These are phyloP conservation scores for Haliclona indistincta DNA, from an alignment of 37 sponge, comb jelly and placozoan species.

Conservation along the genomic window DNA sequence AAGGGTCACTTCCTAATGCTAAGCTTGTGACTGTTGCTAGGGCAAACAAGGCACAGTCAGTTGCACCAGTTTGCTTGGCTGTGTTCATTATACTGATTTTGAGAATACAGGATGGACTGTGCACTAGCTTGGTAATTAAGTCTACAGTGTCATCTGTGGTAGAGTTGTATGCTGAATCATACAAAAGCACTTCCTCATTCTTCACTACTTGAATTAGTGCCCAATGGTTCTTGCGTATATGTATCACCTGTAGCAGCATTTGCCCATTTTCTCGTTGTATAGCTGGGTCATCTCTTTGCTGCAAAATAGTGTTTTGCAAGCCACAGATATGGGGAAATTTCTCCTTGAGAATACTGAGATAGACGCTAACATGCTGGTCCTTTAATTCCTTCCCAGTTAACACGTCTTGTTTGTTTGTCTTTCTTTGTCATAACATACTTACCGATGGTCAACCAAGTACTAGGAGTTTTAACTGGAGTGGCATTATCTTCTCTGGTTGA, in stretches of 20 bases:
- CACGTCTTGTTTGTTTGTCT: too few species aligned
- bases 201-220: constrained; percentile 4
- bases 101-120: background rate
- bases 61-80: too few species aligned
- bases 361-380: too few species aligned
- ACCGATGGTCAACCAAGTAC: too few species aligned
- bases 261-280: background rate
- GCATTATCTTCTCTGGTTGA: too few species aligned
- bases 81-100: too few species aligned
- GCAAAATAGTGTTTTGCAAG: constrained; percentile 29
- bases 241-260: constrained; percentile 39
- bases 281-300: background rate
- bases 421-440: too few species aligned
- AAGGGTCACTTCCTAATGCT: constrained; percentile 26
- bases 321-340: too few species aligned
- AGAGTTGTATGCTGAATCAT: constrained; percentile 23
- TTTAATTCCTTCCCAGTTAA: too few species aligned
- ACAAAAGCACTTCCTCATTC: background rate
- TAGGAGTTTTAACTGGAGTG: too few species aligned
- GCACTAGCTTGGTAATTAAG: constrained; percentile 17
- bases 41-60: constrained; percentile 32
- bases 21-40: constrained; percentile 19
- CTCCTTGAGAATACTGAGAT: too few species aligned
- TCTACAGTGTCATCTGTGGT: constrained; percentile 8
- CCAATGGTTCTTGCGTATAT: constrained; percentile 24